Evolutionary conservation across 2,797 vertebrate genomes (phyloP).

Genomic region (Aplochiton taeniatus): DNA sequence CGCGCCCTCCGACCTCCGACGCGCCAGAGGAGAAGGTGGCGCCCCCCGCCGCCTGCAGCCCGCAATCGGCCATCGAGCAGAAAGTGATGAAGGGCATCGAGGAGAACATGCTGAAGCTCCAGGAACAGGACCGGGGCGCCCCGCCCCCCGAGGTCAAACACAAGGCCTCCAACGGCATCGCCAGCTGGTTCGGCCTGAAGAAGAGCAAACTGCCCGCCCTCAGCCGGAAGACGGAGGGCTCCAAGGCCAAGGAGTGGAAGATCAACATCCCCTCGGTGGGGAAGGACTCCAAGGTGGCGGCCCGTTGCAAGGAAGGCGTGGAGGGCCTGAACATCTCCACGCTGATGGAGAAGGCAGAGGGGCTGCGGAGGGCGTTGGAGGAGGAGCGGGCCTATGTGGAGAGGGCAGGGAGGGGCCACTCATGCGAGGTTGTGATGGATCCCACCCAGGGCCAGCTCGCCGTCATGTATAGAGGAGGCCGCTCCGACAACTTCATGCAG

Average conservation of each 20-base stretch:
- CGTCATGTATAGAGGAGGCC: conserved; percentile 88
- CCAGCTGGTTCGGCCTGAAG: conserved; percentile 95
- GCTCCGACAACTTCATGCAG: conserved; percentile 95
- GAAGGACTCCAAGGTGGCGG: conserved; percentile 81
- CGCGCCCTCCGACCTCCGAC: conserved; percentile 48
- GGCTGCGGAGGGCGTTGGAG: conserved; percentile 89
- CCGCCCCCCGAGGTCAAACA: conserved; percentile 82
- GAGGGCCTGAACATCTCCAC: conserved; percentile 96
- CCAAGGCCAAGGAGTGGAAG: conserved; percentile 82
- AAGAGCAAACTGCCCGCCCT: conserved; percentile 93
- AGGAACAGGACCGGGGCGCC: conserved; percentile 84
- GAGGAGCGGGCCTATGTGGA: conserved; percentile 92
- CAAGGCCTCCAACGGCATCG: conserved; percentile 87
- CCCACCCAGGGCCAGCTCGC: conserved; percentile 84
- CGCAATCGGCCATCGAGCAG: conserved; percentile 91
- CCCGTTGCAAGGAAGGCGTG: conserved; percentile 82
- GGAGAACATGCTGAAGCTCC: conserved; percentile 91
- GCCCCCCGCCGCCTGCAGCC: conserved; percentile 50
- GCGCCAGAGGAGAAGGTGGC: conserved; percentile 58
- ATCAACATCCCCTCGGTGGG: conserved; percentile 81
- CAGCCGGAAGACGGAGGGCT: conserved; percentile 81
- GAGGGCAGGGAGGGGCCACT: conserved; percentile 73
- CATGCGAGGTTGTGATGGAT: conserved; percentile 81
- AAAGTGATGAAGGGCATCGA: conserved; percentile 98
- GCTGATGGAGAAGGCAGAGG: conserved; percentile 96